These are phyloP conservation scores for Crenuchus spilurus DNA, from an alignment of 2,797 vertebrate genomes.

Conservation along the genomic window DNA sequence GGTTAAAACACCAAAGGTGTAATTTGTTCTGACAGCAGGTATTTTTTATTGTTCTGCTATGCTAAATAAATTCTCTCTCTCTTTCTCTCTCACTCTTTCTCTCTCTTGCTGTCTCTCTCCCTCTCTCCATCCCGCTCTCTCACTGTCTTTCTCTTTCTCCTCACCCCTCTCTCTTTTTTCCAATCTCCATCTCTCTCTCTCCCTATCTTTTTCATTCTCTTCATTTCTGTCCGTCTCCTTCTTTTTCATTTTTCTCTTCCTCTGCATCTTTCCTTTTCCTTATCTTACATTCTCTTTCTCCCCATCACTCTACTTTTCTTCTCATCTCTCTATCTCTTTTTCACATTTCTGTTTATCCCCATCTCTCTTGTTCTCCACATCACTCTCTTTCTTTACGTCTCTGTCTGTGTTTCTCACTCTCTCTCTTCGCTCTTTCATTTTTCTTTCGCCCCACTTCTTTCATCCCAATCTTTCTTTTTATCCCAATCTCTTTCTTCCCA, in stretches of 20 bases:
- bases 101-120: not conserved
- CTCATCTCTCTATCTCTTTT: not conserved
- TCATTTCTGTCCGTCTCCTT: not conserved
- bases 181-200: not conserved
- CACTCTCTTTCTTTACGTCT: no score
- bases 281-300: no score
- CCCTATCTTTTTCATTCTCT: not conserved
- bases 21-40: conserved; percentile 41
- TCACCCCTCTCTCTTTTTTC: not conserved
- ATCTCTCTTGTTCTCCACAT: no score
- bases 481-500: not conserved
- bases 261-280: not conserved
- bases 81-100: not conserved
- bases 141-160: not conserved
- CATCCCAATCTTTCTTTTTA: not conserved
- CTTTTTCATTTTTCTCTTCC: not conserved
- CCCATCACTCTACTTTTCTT: no score
- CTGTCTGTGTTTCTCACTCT: no score
- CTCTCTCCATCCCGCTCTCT: not conserved
- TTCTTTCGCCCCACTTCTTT: not conserved
- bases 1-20: conserved; percentile 12
- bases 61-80: conserved; percentile 12
- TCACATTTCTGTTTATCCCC: not conserved
- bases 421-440: not conserved
- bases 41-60: conserved; percentile 19